Conservation (phyloP, 2,888 invertebrate genomes). For the Xanthorhoe designata region DNA sequence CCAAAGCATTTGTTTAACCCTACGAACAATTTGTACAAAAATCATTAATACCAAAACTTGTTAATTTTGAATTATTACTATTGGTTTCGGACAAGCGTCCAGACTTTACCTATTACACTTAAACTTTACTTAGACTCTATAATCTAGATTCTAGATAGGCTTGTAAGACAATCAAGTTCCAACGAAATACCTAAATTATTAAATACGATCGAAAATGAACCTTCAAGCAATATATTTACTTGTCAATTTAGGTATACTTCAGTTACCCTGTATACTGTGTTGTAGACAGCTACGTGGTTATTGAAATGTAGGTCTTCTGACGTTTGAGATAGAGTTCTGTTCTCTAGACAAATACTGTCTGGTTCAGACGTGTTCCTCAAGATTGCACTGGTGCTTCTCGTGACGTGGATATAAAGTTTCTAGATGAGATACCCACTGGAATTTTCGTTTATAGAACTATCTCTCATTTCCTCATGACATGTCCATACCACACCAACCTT, state of each 20-base stretch:
- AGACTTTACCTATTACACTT: too few species aligned
- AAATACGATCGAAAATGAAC: slow-evolving; percentile 18
- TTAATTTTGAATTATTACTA: too few species aligned
- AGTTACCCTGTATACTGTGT: slow-evolving; percentile 8
- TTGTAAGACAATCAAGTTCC: slow-evolving; percentile 21
- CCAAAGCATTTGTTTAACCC: too few species aligned
- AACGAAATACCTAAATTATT: slow-evolving; percentile 16
- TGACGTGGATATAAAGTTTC: slow-evolving; percentile 4
- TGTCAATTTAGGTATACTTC: slow-evolving; percentile 12
- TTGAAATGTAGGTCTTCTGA: slow-evolving; percentile 19
- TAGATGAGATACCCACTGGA: slow-evolving; percentile 15
- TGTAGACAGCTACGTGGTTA: slow-evolving; percentile 12
- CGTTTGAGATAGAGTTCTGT: slow-evolving; percentile 10
- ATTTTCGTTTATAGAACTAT: background rate
- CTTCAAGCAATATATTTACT: background rate
- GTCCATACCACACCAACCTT: too few species aligned
- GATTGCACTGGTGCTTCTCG: slow-evolving; percentile 31
- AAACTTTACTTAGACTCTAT: background rate
- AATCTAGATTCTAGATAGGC: slow-evolving; percentile 8
- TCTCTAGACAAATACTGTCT: slow-evolving; percentile 3
- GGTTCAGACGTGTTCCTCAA: slow-evolving; percentile 32
- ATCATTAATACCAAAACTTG: too few species aligned
- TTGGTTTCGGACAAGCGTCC: too few species aligned
- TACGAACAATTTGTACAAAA: too few species aligned
- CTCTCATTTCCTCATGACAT: too few species aligned